A percentile compares a stretch with the other conserved stretches of the same genome.
Conservation (phyloP, 2,113 vertebrate genomes). For the Vimba vimba region DNA sequence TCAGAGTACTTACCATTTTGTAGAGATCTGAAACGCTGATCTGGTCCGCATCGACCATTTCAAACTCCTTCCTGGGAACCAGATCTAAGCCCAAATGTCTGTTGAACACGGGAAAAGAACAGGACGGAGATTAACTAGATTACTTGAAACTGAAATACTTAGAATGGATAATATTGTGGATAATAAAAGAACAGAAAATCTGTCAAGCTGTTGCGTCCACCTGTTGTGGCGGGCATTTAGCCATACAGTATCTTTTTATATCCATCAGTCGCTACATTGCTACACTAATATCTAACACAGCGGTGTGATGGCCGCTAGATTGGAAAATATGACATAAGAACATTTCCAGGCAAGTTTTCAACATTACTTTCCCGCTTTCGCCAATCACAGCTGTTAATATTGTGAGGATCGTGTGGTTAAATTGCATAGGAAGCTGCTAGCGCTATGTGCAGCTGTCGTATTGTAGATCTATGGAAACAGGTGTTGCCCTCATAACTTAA, state of each 20-base stretch:
- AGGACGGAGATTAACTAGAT: constrained; percentile 28
- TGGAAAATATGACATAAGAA: not conserved
- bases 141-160: not conserved
- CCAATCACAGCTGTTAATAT: not conserved
- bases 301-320: not conserved
- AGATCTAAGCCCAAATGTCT: constrained; percentile 96
- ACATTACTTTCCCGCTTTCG: not conserved
- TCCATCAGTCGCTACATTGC: not conserved
- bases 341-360: not conserved
- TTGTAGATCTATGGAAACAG: constrained; percentile 9
- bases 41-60: constrained; percentile 95
- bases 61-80: constrained; percentile 96
- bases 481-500: not conserved
- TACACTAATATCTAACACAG: not conserved
- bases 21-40: constrained; percentile 98
- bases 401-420: not conserved
- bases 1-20: constrained; percentile 88
- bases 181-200: constrained; percentile 5
- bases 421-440: not conserved
- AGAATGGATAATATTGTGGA: not conserved
- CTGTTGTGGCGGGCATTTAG: constrained; percentile 22
- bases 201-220: constrained; percentile 39
- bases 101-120: constrained; percentile 60
- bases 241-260: not conserved
- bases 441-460: constrained; percentile 9